A percentile compares a stretch with the other conserved stretches of the same genome.
Conservation (phyloP, 2,797 vertebrate genomes). For the Enteromius unitaeniatus region DNA sequence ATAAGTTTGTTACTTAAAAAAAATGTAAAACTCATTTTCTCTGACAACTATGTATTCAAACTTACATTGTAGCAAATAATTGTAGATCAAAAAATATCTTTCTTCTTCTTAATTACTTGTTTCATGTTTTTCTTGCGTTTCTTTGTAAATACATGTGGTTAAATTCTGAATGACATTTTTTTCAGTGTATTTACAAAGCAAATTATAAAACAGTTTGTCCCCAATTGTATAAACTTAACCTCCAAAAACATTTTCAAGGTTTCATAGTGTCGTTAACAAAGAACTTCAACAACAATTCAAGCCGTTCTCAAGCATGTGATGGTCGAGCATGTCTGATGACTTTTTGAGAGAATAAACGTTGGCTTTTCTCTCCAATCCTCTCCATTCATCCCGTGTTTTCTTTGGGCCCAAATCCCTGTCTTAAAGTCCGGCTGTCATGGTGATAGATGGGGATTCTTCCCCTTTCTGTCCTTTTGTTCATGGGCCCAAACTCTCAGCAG, state of each 20-base stretch:
- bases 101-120: not conserved
- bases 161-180: not conserved
- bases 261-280: not conserved
- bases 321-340: slow-evolving; percentile 42
- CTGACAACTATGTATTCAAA: not conserved
- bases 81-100: not conserved
- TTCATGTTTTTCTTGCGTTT: not conserved
- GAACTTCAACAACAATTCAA: slow-evolving; percentile 10
- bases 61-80: not conserved
- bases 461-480: slow-evolving; percentile 52
- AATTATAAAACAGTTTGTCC: slow-evolving; percentile 1
- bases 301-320: slow-evolving; percentile 27
- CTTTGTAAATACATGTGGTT: not conserved
- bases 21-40: not conserved
- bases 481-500: slow-evolving; percentile 61
- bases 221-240: slow-evolving; percentile 2
- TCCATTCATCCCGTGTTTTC: slow-evolving; percentile 47
- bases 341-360: slow-evolving; percentile 39
- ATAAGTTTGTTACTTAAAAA: not conserved
- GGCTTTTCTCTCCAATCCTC: slow-evolving; percentile 39
- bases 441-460: slow-evolving; percentile 58
- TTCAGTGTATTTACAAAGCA: slow-evolving; percentile 20
- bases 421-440: slow-evolving; percentile 54
- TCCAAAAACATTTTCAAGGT: not conserved
- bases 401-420: slow-evolving; percentile 45